A percentile compares a stretch with the other conserved stretches of the same genome.
phyloP scores from a whole-genome alignment of 2,888 invertebrate genomes.

The Hetaerina titia region DNA sequence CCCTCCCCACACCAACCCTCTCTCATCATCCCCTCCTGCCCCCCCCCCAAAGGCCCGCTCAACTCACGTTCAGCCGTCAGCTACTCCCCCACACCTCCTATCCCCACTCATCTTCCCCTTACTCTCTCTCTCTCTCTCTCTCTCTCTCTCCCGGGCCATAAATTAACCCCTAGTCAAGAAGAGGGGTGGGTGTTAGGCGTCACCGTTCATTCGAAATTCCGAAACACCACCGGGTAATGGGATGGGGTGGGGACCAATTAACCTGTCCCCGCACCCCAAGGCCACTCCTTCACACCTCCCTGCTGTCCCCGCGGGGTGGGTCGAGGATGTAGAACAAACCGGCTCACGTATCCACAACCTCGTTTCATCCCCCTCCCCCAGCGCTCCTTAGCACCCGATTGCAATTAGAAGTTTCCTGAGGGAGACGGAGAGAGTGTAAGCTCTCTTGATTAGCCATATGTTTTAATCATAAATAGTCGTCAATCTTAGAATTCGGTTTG shows the following conservation, averaged over 20 bases:
- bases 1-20: background rate
- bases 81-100: background rate
- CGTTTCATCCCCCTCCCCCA: background rate
- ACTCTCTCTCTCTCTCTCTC: background rate
- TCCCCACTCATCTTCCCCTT: background rate
- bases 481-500: background rate
- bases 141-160: background rate
- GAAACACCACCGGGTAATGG: constrained; percentile 9
- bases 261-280: background rate
- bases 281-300: too few relatives aligned
- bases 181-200: background rate
- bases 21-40: background rate
- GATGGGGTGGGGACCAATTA: background rate
- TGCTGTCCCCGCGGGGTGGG: too few relatives aligned
- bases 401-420: background rate
- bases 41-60: background rate
- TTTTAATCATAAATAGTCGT: background rate
- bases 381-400: background rate
- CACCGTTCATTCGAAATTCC: constrained; percentile 28
- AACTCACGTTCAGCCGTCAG: background rate
- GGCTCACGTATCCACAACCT: background rate
- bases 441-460: background rate
- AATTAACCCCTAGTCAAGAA: constrained; percentile 21
- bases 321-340: background rate
- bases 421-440: background rate